A percentile compares a stretch with the other conserved stretches of the same genome.
Conservation (phyloP, 2,113 vertebrate genomes). For the Limanda limanda region DNA sequence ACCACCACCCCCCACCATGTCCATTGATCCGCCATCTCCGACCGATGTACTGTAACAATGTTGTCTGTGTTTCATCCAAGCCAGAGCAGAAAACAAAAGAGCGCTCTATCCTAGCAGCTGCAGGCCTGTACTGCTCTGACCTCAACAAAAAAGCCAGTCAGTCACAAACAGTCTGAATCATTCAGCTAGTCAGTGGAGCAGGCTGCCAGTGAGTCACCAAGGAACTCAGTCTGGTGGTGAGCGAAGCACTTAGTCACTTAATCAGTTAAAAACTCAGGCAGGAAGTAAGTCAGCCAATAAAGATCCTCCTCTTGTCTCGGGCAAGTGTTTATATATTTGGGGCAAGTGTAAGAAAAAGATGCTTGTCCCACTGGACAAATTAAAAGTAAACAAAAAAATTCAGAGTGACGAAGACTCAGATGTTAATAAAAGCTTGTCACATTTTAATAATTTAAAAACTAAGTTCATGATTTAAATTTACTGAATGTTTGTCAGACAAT, state of each 20-base stretch:
- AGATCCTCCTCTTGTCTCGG: neutral
- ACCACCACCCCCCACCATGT: constrained; percentile 27
- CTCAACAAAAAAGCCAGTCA: constrained; percentile 64
- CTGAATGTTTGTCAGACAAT: no score
- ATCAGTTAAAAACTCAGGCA: neutral
- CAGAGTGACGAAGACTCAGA: no score
- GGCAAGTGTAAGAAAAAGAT: neutral
- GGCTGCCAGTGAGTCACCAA: constrained; percentile 36
- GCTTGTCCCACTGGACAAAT: neutral
- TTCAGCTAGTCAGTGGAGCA: constrained; percentile 47
- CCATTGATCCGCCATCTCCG: constrained; percentile 63
- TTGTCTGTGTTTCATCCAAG: constrained; percentile 66
- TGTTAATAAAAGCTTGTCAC: no score
- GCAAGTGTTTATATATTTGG: neutral
- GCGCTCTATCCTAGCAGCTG: constrained; percentile 71
- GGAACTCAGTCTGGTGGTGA: neutral
- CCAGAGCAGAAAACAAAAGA: constrained; percentile 64
- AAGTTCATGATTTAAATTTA: no score
- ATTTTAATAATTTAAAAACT: no score
- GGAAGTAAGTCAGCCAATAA: neutral
- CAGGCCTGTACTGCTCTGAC: constrained; percentile 58
- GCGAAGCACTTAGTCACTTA: constrained; percentile 2
- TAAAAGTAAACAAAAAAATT: no score
- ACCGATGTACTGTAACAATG: constrained; percentile 71
- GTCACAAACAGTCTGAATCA: constrained; percentile 59